phyloP scores from a whole-genome alignment of 2,797 vertebrate species.

The Lacerta agilis region DNA sequence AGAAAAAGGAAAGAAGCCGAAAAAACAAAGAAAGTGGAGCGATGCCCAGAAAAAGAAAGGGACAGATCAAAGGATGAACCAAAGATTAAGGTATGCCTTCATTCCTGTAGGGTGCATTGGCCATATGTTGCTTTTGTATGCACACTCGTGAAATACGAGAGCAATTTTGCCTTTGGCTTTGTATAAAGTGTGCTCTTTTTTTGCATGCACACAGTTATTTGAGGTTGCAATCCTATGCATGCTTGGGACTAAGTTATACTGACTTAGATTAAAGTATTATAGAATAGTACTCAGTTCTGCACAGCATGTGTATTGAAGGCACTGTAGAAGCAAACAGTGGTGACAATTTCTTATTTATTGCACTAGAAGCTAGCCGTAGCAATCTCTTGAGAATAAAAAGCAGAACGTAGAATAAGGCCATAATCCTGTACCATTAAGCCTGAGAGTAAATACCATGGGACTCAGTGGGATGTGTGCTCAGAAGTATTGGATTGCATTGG shows the following conservation, averaged over 20 bases:
- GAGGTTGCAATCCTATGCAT: background rate
- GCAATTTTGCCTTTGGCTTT: background rate
- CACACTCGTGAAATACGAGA: background rate
- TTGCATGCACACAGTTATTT: background rate
- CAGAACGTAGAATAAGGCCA: background rate
- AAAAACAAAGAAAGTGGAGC: conserved; percentile 91
- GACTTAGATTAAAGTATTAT: background rate
- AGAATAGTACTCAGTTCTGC: background rate
- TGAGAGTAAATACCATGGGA: background rate
- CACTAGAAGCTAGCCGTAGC: background rate
- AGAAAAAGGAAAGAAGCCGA: conserved; percentile 95
- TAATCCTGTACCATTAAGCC: no score
- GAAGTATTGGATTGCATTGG: background rate
- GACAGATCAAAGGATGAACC: conserved; percentile 94
- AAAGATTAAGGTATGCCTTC: conserved; percentile 93
- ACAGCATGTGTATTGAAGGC: background rate
- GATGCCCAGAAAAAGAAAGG: conserved; percentile 87
- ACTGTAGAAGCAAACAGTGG: background rate
- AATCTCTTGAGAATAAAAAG: background rate
- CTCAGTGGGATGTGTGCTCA: background rate
- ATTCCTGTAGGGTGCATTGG: conserved; percentile 64
- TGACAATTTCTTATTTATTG: background rate
- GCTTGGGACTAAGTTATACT: background rate
- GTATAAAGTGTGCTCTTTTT: background rate
- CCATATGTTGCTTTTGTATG: no score